Percentiles rank a stretch among this genome's conserved stretches.
Conservation (phyloP, 2,888 invertebrate species). For the Scaptomyza tumidula region DNA sequence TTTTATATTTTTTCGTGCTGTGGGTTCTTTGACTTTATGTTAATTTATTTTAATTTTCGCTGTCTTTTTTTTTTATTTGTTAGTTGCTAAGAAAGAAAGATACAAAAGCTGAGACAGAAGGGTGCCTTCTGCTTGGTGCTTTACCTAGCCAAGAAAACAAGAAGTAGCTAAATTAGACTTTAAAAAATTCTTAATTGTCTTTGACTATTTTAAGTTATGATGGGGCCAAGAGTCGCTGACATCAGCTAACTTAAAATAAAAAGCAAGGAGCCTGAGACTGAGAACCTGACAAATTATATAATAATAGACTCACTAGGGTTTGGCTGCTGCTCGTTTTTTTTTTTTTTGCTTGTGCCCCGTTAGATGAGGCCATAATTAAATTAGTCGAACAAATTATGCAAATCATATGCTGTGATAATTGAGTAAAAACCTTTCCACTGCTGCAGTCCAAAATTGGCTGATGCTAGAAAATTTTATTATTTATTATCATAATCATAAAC, state of each 20-base stretch:
- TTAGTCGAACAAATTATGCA: conserved; percentile 62
- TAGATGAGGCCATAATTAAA: conserved; percentile 58
- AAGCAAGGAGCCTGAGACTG: conserved; percentile 58
- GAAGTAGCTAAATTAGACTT: conserved; percentile 6
- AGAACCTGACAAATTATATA: conserved; percentile 68
- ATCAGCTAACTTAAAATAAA: conserved; percentile 54
- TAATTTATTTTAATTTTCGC: conserved; percentile 73
- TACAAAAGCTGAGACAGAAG: conserved; percentile 49
- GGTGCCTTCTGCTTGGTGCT: conserved; percentile 27
- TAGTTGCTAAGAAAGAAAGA: conserved; percentile 35
- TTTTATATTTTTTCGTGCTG: background rate
- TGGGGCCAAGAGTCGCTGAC: conserved; percentile 61
- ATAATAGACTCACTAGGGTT: conserved; percentile 51
- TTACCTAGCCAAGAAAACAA: conserved; percentile 18
- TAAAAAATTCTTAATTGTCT: conserved; percentile 70
- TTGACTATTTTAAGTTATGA: conserved; percentile 76
- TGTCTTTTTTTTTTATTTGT: conserved; percentile 8
- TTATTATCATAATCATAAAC: too few relatives aligned
- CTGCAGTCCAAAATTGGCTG: background rate
- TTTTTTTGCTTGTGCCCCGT: conserved; percentile 44
- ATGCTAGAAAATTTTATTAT: too few relatives aligned
- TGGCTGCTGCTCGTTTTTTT: background rate
- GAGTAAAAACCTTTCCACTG: conserved; percentile 41
- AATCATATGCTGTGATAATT: conserved; percentile 72
- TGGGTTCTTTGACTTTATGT: conserved; percentile 68